Conservation (phyloP, 1,140 invertebrate genomes). For the Drosophila elegans region DNA sequence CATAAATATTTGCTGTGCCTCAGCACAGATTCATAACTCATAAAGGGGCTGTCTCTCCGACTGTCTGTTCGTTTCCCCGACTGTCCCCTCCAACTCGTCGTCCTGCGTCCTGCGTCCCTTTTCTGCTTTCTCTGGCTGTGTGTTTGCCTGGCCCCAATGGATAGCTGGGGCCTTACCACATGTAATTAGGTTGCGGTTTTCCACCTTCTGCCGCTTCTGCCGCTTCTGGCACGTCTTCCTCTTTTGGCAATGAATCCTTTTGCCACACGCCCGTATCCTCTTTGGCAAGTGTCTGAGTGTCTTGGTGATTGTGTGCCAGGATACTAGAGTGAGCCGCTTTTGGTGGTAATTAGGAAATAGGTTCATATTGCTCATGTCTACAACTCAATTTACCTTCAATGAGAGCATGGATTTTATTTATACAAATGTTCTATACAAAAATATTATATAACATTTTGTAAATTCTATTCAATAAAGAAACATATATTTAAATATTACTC, state of each 20-base stretch:
- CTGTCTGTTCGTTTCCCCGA: conserved; percentile 19
- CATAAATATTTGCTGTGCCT: conserved; percentile 78
- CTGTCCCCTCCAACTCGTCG: not conserved
- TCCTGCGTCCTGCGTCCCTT: conserved; percentile 10
- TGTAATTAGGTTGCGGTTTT: conserved; percentile 80
- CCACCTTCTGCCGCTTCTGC: conserved; percentile 60
- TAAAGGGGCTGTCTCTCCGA: conserved; percentile 51
- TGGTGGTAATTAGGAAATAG: conserved; percentile 10
- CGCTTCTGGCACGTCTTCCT: conserved; percentile 31
- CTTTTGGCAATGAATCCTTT: conserved; percentile 77
- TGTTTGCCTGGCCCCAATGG: conserved; percentile 71
- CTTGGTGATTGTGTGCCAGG: conserved; percentile 51
- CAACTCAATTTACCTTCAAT: not conserved
- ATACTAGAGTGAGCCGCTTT: conserved; percentile 41
- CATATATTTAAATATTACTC: not conserved
- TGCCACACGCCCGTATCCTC: conserved; percentile 61
- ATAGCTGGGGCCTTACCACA: conserved; percentile 59
- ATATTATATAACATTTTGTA: too few species aligned
- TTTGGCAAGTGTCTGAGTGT: conserved; percentile 52
- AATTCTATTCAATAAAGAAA: not conserved
- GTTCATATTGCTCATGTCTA: not conserved
- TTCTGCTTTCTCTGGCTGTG: not conserved
- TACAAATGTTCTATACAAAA: too few species aligned
- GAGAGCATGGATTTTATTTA: too few species aligned
- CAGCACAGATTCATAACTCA: conserved; percentile 79